Conservation (phyloP, 2,113 vertebrate genomes). For the Tapirus terrestris region DNA sequence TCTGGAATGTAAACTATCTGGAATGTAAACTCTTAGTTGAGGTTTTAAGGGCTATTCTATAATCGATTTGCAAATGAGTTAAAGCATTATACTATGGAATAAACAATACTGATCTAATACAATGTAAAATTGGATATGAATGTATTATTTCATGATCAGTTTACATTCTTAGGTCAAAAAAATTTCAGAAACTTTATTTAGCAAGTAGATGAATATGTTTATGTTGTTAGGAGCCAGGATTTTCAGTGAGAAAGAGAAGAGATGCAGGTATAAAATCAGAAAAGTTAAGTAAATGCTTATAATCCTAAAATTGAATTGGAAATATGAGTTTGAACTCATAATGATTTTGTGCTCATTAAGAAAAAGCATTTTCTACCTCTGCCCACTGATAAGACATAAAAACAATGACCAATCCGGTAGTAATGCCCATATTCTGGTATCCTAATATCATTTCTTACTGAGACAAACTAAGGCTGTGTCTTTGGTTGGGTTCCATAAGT, state of each 20-base stretch:
- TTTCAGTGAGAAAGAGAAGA: neutral
- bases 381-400: neutral
- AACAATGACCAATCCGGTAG: neutral
- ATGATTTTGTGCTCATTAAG: neutral
- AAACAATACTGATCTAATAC: constrained; percentile 21
- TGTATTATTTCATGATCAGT: neutral
- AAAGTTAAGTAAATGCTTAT: neutral
- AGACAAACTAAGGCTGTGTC: neutral
- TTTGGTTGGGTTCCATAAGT: neutral
- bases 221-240: neutral
- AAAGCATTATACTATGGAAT: neutral
- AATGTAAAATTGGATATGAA: neutral
- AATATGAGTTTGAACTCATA: neutral
- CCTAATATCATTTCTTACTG: neutral
- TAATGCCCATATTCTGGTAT: neutral
- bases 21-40: neutral
- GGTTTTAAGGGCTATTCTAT: neutral
- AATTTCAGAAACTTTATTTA: neutral
- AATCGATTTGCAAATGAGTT: neutral
- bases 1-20: neutral
- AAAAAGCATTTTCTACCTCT: neutral
- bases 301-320: neutral
- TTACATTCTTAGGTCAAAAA: neutral
- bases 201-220: neutral
- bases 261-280: neutral